Evolutionary conservation across 2,888 invertebrate genomes (phyloP).

Genomic region (Cantharis lateralis): DNA sequence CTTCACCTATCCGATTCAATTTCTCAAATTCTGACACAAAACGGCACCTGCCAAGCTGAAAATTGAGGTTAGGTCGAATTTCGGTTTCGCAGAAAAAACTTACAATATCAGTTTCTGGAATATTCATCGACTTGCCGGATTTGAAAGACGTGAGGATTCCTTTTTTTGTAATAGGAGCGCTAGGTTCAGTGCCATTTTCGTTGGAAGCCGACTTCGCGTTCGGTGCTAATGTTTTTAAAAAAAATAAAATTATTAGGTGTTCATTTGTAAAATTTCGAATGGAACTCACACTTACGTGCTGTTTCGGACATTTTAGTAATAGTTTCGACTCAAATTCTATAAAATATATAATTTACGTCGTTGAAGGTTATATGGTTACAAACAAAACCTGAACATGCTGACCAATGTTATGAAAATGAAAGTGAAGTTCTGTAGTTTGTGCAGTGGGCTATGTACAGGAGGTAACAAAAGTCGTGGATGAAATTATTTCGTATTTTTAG

Average conservation of each 20-base stretch:
- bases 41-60: slow-evolving; percentile 84
- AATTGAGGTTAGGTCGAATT: slow-evolving; percentile 31
- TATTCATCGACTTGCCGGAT: slow-evolving; percentile 82
- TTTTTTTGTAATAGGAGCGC: slow-evolving; percentile 78
- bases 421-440: not conserved
- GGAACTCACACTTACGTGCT: slow-evolving; percentile 16
- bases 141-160: slow-evolving; percentile 82
- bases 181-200: slow-evolving; percentile 67
- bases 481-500: too few species aligned
- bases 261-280: not conserved
- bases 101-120: slow-evolving; percentile 85
- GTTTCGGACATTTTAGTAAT: slow-evolving; percentile 7
- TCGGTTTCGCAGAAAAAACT: slow-evolving; percentile 43
- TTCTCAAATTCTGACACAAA: slow-evolving; percentile 98
- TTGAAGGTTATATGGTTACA: not conserved
- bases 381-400: not conserved
- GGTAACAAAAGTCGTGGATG: not conserved
- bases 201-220: slow-evolving; percentile 31
- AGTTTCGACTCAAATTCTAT: not conserved
- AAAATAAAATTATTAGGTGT: not conserved
- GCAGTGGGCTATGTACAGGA: not conserved
- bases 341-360: not conserved
- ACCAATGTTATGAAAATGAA: not conserved
- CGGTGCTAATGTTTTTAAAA: slow-evolving; percentile 25
- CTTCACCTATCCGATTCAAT: slow-evolving; percentile 94